phyloP scores from a whole-genome alignment of 2,888 invertebrate genomes.

The Iselma pallidipennis region DNA sequence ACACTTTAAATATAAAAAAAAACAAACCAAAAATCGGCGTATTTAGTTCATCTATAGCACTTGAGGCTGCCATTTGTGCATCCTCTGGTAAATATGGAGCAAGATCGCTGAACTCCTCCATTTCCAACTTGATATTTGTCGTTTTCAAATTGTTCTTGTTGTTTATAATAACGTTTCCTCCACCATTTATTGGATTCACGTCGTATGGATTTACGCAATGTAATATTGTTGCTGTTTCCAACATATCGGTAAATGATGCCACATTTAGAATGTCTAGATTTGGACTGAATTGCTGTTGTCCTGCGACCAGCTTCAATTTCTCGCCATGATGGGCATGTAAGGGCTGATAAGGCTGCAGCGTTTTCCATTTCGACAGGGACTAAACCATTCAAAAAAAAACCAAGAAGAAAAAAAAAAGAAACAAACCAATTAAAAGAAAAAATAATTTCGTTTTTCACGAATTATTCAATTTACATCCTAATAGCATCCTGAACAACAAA shows the following conservation, averaged over 20 bases:
- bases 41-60: conserved; percentile 52
- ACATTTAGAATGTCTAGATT: conserved; percentile 8
- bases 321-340: conserved; percentile 57
- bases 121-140: conserved; percentile 53
- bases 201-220: conserved; percentile 47
- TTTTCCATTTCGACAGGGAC: conserved; percentile 46
- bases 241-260: conserved; percentile 26
- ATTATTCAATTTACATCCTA: too few species aligned
- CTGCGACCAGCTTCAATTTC: conserved; percentile 42
- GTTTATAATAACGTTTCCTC: not conserved
- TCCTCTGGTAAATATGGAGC: conserved; percentile 60
- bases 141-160: conserved; percentile 1
- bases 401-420: conserved; percentile 5
- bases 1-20: conserved; percentile 3
- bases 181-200: conserved; percentile 37
- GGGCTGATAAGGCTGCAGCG: conserved; percentile 43
- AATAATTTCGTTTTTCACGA: not conserved
- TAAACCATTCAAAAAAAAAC: conserved; percentile 26
- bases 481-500: too few species aligned
- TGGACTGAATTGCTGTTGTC: conserved; percentile 4
- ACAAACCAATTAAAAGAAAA: not conserved
- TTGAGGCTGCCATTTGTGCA: conserved; percentile 55
- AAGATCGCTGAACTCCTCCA: conserved; percentile 75
- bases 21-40: conserved; percentile 51
- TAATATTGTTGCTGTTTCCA: conserved; percentile 33